Percentiles rank a stretch among this genome's conserved stretches.
phyloP scores from a whole-genome alignment of 1,140 invertebrate species.

The Drosophila bipectinata region DNA sequence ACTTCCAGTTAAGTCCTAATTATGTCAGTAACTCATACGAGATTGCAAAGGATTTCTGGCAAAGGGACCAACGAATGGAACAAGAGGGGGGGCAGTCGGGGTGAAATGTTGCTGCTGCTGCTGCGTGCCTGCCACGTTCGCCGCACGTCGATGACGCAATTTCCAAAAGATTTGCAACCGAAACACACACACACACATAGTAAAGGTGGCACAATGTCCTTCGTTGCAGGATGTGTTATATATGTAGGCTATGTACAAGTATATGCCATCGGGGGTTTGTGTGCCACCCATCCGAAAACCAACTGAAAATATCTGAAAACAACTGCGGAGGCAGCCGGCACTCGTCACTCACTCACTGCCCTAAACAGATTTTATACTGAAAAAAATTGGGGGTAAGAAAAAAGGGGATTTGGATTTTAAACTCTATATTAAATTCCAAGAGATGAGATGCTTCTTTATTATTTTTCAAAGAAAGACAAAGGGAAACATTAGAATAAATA shows the following conservation, averaged over 20 bases:
- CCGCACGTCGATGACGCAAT: constrained; percentile 69
- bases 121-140: constrained; percentile 74
- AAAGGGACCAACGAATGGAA: constrained; percentile 5
- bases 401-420: background rate
- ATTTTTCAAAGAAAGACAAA: no score
- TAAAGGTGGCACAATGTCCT: constrained; percentile 56
- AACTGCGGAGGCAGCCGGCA: constrained; percentile 45
- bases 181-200: constrained; percentile 17
- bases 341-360: constrained; percentile 46
- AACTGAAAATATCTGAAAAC: constrained; percentile 33
- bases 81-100: constrained; percentile 2
- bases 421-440: background rate
- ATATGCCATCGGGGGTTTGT: constrained; percentile 44
- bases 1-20: constrained; percentile 80
- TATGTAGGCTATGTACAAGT: background rate
- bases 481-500: no score
- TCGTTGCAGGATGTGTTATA: constrained; percentile 32
- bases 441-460: background rate
- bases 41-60: constrained; percentile 53
- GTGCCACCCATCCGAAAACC: constrained; percentile 43
- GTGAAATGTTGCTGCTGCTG: constrained; percentile 28
- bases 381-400: constrained; percentile 2
- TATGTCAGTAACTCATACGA: constrained; percentile 79
- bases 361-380: constrained; percentile 64
- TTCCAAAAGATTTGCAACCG: constrained; percentile 71